Evolutionary conservation across 2,888 invertebrate species (phyloP), one percentile per base, ranked within the genome.

Genomic region (Acronicta leporina): DNA sequence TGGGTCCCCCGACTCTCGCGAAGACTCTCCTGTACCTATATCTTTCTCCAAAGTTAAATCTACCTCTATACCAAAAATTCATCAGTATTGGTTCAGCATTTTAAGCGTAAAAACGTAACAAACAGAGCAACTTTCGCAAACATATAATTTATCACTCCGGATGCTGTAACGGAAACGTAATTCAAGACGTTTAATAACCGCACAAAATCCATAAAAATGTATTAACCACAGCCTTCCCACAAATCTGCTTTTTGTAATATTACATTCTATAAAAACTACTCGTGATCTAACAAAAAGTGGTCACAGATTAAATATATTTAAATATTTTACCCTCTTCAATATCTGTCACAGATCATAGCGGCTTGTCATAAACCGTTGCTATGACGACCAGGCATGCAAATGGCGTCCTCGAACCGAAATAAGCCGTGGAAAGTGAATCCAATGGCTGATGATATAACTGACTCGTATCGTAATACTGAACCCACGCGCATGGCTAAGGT

Each of bases 391-490:
- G 38, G 60, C 80, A 81, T 78, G 79, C 76, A 78, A 82, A 80
- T 77, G 60, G 67, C 77, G 65, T 76, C 78, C 73, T 69, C 68
- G 51, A 69, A 55, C 35, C 42, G 27, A 30, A 55, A 55, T 40
- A 16, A 59, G 44, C 62, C 73, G 52, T 73, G 68, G 82, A 86
- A 85, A 85, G 84, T 84, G 83, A 75, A 82, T 77, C 84, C 72
- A 79, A 83, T 81, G 58, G 66, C 44, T 52, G 67, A 68, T 84
- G 78, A 78, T 57, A 74, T 78, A 83, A 83, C 63, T 38, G 20
- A 40, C 15, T 25, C 56, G 63, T 73, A 77, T 25, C 56, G 63
- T 73, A 77, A 75, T 58, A 52, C 58, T 53, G n/a, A n/a, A 47
- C 43, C 48, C 48, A 56, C 52, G 41, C 30, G 55, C 50, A 40